A percentile compares a stretch with the other conserved stretches of the same genome.
These are phyloP conservation scores for Eospalax fontanierii DNA, from an alignment of 2,797 vertebrate species.

Conservation along the genomic window DNA sequence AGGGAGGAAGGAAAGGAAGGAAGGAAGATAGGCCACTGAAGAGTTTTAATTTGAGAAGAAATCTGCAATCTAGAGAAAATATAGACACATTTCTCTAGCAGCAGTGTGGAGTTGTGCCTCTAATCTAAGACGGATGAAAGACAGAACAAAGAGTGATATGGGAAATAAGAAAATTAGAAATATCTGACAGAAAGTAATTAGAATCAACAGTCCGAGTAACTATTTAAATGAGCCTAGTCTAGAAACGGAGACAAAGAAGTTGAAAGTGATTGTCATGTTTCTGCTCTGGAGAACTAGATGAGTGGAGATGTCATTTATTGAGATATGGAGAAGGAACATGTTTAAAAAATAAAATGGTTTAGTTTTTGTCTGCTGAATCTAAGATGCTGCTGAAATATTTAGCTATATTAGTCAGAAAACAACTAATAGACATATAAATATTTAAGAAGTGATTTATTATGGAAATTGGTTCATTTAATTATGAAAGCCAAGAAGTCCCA, in stretches of 20 bases:
- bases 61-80: neutral
- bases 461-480: neutral
- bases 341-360: neutral
- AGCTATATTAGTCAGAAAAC: neutral
- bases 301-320: neutral
- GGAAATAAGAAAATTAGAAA: neutral
- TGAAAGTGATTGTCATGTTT: neutral
- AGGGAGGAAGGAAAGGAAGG: too few species aligned
- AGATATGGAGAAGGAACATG: neutral
- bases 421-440: neutral
- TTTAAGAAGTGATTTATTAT: neutral
- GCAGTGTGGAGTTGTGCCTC: neutral
- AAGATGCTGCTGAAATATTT: neutral
- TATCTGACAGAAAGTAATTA: neutral
- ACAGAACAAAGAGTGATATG: neutral
- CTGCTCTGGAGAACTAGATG: neutral
- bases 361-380: neutral
- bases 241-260: neutral
- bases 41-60: slow-evolving; percentile 11
- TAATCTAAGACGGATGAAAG: neutral
- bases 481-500: neutral
- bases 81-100: neutral
- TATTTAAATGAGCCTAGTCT: neutral
- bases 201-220: neutral
- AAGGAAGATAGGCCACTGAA: neutral